Percentiles rank a stretch among this genome's conserved stretches.
phyloP scores from a whole-genome alignment of 2,113 vertebrate genomes.

The Sinocyclocheilus anophthalmus region DNA sequence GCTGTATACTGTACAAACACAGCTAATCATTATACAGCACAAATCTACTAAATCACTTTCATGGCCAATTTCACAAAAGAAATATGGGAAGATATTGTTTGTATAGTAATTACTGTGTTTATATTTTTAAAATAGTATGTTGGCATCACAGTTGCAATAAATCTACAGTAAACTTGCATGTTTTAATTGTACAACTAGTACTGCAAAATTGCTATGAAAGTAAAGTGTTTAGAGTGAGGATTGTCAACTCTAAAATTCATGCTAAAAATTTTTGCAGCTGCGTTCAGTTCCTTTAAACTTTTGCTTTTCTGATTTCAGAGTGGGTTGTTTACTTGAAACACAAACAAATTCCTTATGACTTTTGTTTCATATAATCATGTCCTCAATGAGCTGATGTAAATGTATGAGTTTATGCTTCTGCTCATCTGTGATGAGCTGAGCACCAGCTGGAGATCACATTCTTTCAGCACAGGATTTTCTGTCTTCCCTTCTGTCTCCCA shows the following conservation, averaged over 20 bases:
- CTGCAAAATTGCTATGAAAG: neutral
- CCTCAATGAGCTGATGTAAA: conserved; percentile 41
- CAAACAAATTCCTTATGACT: neutral
- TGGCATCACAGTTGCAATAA: no score
- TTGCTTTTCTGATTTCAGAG: neutral
- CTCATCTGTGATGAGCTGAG: conserved; percentile 63
- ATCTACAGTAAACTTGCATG: no score
- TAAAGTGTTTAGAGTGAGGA: neutral
- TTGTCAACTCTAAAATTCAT: neutral
- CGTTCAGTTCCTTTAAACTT: neutral
- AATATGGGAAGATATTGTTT: no score
- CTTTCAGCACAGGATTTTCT: conserved; percentile 64
- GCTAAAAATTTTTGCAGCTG: neutral
- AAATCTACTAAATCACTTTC: neutral
- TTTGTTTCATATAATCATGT: neutral
- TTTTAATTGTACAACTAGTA: neutral
- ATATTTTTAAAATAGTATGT: no score
- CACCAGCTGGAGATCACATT: conserved; percentile 49
- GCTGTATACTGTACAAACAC: no score
- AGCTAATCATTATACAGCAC: neutral
- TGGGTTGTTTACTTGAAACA: neutral
- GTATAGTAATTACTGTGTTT: no score
- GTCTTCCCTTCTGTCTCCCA: conserved; percentile 42
- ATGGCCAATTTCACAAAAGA: neutral
- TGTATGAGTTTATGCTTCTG: conserved; percentile 44